phyloP scores from a whole-genome alignment of 2,797 vertebrate genomes.

The Phrynocephalus guinanensis region DNA sequence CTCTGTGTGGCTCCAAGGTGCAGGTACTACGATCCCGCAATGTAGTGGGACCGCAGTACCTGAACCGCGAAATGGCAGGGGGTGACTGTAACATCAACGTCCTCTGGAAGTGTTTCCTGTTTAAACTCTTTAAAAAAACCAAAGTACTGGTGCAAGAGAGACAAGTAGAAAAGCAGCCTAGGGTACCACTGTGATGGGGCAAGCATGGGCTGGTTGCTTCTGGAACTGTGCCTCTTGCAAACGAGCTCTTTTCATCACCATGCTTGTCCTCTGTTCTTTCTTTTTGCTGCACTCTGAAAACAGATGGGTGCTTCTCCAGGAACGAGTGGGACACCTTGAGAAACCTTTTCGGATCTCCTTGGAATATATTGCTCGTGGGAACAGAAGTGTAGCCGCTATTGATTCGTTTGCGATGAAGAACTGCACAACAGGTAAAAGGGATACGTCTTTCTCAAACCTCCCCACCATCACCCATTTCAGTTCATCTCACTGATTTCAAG shows the following conservation, averaged over 20 bases:
- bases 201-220: not conserved
- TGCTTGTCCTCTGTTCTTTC: slow-evolving; percentile 64
- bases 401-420: slow-evolving; percentile 83
- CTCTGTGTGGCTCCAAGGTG: too few relatives aligned
- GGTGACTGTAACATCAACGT: not conserved
- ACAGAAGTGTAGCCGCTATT: slow-evolving; percentile 73
- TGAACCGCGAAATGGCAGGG: too few relatives aligned
- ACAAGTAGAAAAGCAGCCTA: not conserved
- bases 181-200: not conserved
- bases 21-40: too few relatives aligned
- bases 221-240: slow-evolving; percentile 1
- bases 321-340: slow-evolving; percentile 76
- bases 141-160: not conserved
- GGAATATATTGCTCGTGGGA: slow-evolving; percentile 76
- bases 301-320: slow-evolving; percentile 81
- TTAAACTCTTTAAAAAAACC: slow-evolving; percentile 30
- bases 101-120: slow-evolving; percentile 28
- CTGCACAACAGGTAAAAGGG: slow-evolving; percentile 80
- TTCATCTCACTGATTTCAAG: slow-evolving; percentile 15
- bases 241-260: slow-evolving; percentile 60
- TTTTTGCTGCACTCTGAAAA: slow-evolving; percentile 39
- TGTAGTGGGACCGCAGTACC: too few relatives aligned
- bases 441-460: not conserved
- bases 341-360: slow-evolving; percentile 81
- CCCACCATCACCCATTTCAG: not conserved